Evolutionary conservation across 2,888 invertebrate species (phyloP), one percentile per base, ranked within the genome.

Genomic region (Polietes domitor): DNA sequence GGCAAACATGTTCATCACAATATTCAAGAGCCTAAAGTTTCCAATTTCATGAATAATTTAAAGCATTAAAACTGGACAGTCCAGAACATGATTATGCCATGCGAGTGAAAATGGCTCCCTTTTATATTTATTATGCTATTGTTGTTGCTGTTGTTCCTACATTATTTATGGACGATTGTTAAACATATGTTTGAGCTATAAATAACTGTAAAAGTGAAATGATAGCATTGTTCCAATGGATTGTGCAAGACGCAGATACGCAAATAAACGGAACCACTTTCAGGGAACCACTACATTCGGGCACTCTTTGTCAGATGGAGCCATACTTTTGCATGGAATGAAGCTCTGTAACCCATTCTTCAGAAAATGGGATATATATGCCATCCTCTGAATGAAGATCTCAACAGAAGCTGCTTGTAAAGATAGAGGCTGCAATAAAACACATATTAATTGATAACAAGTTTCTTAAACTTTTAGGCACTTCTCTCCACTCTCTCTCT

Each of bases 131-230:
- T n/a, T n/a, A n/a, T n/a, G n/a, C n/a, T n/a, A n/a, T 68, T 43
- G 68, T 68, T 68, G 12, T 43, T 21, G 43, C 21, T 68, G 9
- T 55, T 58, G 7, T 26, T 17, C 32, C 37, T 21, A 43, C 43
- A 68, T 68, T 68, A 68, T 68, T 68, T 68, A 68, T 41, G 24
- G 68, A 68, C 43, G 19, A 68, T 68, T 68, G 43, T 43, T 15
- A 68, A 68, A 68, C 68, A 68, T 43, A 68, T 68, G 68, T 68
- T 43, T 68, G 43, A 68, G 43, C 68, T 68, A 68, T 68, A 68
- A 68, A 68, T 68, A 65, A 37, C 32, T 65, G 24, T 37, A 37
- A 24, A 68, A 68, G 41, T 68, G 68, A 68, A 41, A 68, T 24
- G 68, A 24, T 12, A 43, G 43, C 17, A 68, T 68, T 43, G 68